A percentile compares a stretch with the other conserved stretches of the same genome.
Evolutionary conservation across 2,888 invertebrate species (phyloP).

Genomic region (Elmis aenea): DNA sequence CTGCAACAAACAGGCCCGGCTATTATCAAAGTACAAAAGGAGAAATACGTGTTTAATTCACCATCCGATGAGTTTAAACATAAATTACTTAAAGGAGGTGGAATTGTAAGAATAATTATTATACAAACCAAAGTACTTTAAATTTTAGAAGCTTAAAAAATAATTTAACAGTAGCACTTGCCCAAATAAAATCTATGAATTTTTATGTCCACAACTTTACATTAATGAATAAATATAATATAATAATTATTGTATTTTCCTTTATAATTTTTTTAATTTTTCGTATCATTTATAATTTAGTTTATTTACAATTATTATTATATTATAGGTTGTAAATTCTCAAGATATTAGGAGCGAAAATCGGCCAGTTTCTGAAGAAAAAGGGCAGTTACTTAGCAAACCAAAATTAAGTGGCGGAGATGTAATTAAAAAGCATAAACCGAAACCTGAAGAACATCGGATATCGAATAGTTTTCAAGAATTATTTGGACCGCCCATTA

Average conservation of each 20-base stretch:
- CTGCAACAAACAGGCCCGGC: conserved; percentile 72
- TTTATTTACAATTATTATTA: too few relatives aligned
- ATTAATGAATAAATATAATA: too few relatives aligned
- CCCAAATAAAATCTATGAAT: too few relatives aligned
- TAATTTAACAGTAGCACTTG: too few relatives aligned
- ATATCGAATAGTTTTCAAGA: conserved; percentile 62
- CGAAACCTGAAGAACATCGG: conserved; percentile 41
- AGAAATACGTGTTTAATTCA: conserved; percentile 78
- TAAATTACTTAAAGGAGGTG: conserved; percentile 85
- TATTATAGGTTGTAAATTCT: conserved; percentile 38
- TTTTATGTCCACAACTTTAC: too few relatives aligned
- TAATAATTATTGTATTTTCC: too few relatives aligned
- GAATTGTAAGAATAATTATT: conserved; percentile 46
- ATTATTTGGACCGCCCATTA: conserved; percentile 79
- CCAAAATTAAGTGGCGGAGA: conserved; percentile 60
- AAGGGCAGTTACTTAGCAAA: conserved; percentile 61
- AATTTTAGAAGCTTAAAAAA: too few relatives aligned
- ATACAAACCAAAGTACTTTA: too few relatives aligned
- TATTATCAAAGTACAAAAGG: conserved; percentile 65
- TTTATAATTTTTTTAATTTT: too few relatives aligned
- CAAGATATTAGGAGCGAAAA: conserved; percentile 46
- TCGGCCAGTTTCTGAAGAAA: conserved; percentile 38
- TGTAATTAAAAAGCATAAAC: conserved; percentile 38
- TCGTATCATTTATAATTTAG: conserved; percentile 1
- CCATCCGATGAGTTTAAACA: conserved; percentile 86